A percentile compares a stretch with the other conserved stretches of the same genome.
Conservation (phyloP, 2,113 vertebrate genomes). For the Bos indicus region DNA sequence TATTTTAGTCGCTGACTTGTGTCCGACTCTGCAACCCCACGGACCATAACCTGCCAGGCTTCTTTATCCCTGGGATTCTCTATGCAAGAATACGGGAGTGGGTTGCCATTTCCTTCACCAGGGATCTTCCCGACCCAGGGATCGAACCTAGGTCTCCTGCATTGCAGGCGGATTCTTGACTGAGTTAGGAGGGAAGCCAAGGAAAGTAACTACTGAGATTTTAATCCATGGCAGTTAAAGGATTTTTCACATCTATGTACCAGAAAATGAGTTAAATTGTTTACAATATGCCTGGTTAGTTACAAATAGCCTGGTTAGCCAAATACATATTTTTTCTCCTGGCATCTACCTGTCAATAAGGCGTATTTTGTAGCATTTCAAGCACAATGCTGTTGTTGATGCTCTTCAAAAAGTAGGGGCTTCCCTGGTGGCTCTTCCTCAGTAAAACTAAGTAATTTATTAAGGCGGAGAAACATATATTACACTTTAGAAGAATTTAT, state of each 20-base stretch:
- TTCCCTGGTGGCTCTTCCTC: neutral
- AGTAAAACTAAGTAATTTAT: neutral
- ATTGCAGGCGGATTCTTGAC: neutral
- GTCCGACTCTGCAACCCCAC: neutral
- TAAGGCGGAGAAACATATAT: neutral
- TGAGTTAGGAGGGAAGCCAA: neutral
- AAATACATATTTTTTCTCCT: neutral
- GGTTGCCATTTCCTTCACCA: neutral
- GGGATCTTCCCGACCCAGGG: neutral
- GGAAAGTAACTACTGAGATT: neutral
- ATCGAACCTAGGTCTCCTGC: neutral
- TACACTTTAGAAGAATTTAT: neutral
- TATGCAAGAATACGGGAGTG: neutral
- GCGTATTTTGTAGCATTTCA: neutral
- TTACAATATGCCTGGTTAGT: neutral
- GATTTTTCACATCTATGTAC: neutral
- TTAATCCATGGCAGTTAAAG: neutral
- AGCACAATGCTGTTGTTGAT: neutral
- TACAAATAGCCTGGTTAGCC: neutral
- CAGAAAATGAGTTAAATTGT: neutral
- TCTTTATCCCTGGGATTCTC: neutral
- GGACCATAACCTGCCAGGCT: neutral
- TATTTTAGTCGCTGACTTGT: neutral
- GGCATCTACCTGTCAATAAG: neutral
- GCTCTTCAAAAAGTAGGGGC: neutral